Percentiles rank a stretch among this genome's conserved stretches.
Conservation (phyloP, 2,113 vertebrate species). For the Meleagris gallopavo region DNA sequence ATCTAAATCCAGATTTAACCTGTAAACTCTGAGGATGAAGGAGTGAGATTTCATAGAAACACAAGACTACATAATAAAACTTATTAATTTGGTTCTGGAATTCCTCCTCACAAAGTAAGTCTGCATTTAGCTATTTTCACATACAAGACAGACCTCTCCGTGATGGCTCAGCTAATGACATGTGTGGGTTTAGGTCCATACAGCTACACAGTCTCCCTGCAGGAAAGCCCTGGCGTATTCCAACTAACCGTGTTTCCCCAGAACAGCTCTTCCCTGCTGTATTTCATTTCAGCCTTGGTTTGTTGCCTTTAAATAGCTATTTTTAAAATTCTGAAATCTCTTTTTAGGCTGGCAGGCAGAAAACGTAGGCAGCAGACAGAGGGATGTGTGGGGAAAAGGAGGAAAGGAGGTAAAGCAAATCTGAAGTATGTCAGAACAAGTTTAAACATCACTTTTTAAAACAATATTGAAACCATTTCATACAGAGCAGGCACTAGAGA, state of each 20-base stretch:
- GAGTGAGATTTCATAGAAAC: background rate
- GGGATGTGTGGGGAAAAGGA: background rate
- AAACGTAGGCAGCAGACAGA: slow-evolving; percentile 38
- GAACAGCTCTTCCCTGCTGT: background rate
- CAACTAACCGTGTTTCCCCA: slow-evolving; percentile 9
- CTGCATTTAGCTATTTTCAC: background rate
- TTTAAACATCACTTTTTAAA: slow-evolving; percentile 10
- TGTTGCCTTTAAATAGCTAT: slow-evolving; percentile 50
- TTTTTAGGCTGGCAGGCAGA: slow-evolving; percentile 44
- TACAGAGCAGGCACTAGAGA: background rate
- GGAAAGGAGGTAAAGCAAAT: background rate
- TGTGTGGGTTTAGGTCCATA: background rate
- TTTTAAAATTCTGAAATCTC: slow-evolving; percentile 43
- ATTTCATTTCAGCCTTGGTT: slow-evolving; percentile 30
- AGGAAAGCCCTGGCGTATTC: background rate
- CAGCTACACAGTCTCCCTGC: background rate
- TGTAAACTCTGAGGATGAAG: background rate
- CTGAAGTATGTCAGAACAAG: background rate
- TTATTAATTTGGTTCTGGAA: background rate
- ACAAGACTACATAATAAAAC: background rate
- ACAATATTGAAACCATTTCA: background rate
- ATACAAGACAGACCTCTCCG: background rate
- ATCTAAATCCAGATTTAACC: slow-evolving; percentile 18
- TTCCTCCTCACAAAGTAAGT: slow-evolving; percentile 8
- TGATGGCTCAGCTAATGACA: background rate